phyloP scores from a whole-genome alignment of 2,888 invertebrate genomes.

The Norana najaformis region DNA sequence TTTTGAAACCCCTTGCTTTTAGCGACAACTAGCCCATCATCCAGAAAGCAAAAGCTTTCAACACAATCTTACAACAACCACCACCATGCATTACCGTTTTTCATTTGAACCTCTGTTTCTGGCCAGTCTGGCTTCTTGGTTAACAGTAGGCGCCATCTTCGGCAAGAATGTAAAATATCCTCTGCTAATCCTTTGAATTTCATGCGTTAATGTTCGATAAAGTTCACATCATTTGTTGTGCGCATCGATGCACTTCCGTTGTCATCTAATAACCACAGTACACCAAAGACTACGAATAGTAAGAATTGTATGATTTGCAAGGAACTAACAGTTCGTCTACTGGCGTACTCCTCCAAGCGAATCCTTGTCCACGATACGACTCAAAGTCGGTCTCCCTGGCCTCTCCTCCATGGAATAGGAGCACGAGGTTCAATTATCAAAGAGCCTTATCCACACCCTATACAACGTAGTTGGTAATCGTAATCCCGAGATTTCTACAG shows the following conservation, averaged over 20 bases:
- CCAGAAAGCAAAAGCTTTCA: not conserved
- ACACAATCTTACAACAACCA: not conserved
- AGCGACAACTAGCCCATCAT: not conserved
- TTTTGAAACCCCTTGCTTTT: not conserved
- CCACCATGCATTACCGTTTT: not conserved
- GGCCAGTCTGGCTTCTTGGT: constrained; percentile 14
- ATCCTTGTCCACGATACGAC: too few relatives aligned
- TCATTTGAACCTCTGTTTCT: constrained; percentile 18
- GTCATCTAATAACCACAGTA: not conserved
- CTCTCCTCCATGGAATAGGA: too few relatives aligned
- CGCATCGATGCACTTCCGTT: not conserved
- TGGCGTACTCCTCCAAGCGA: too few relatives aligned
- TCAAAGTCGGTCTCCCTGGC: too few relatives aligned
- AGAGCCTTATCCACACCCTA: too few relatives aligned
- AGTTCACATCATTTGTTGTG: not conserved
- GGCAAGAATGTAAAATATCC: not conserved
- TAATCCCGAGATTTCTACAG: too few relatives aligned
- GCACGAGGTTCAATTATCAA: too few relatives aligned
- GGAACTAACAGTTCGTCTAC: too few relatives aligned
- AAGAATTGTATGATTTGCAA: too few relatives aligned
- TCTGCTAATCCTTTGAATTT: not conserved
- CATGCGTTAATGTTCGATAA: not conserved
- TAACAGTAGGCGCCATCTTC: constrained; percentile 3
- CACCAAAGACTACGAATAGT: not conserved
- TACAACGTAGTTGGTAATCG: too few relatives aligned